These are phyloP conservation scores for Drosophila trapezifrons DNA, from an alignment of 1,140 invertebrate species.

Conservation along the genomic window DNA sequence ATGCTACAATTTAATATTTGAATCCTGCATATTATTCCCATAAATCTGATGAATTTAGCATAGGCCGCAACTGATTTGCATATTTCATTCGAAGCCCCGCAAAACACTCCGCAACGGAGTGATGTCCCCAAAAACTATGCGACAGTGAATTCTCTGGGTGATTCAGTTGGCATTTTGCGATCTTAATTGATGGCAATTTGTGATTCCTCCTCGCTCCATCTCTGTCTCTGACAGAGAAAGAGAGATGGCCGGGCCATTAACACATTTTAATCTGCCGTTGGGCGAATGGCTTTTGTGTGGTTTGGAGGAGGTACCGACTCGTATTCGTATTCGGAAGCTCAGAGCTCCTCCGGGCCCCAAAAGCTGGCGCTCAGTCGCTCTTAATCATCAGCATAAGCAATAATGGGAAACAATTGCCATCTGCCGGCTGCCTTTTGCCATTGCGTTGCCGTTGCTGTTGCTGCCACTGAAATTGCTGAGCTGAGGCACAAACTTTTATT, in stretches of 20 bases:
- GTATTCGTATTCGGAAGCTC: conserved; percentile 3
- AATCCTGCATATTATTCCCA: conserved; percentile 1
- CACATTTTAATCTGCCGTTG: conserved; percentile 79
- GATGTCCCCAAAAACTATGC: conserved; percentile 19
- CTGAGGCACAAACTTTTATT: conserved; percentile 76
- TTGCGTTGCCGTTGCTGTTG: conserved; percentile 12
- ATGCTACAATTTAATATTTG: neutral
- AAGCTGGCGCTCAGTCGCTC: conserved; percentile 58
- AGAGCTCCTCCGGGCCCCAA: conserved; percentile 23
- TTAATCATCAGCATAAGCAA: conserved; percentile 81
- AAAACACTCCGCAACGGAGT: conserved; percentile 14
- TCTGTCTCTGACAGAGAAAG: neutral
- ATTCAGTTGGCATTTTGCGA: conserved; percentile 61
- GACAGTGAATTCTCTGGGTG: conserved; percentile 31
- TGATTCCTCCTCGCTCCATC: conserved; percentile 27
- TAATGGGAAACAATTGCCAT: conserved; percentile 80
- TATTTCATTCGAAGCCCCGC: conserved; percentile 40
- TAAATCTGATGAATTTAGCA: conserved; percentile 18
- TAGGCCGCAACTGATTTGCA: conserved; percentile 44
- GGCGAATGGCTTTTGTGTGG: conserved; percentile 76
- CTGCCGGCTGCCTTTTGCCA: conserved; percentile 42
- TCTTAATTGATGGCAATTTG: conserved; percentile 79
- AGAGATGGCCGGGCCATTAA: conserved; percentile 59
- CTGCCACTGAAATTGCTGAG: conserved; percentile 67
- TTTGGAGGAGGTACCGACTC: conserved; percentile 18